phyloP scores from a whole-genome alignment of 2,888 invertebrate species.

The Lordiphosa fenestrarum region DNA sequence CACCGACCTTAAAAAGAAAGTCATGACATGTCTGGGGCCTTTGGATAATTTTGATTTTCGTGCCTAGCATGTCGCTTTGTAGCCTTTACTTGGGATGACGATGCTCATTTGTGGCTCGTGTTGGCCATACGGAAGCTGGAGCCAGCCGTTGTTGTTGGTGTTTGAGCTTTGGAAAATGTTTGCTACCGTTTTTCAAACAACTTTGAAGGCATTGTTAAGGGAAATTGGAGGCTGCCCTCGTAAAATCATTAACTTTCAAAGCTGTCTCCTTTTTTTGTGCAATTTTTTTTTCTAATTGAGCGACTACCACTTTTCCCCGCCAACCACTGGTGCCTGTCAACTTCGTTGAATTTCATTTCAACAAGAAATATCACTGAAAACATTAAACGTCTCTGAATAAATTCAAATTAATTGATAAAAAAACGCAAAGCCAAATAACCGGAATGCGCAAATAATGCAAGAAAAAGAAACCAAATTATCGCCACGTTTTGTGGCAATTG shows the following conservation, averaged over 20 bases:
- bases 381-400: constrained; percentile 74
- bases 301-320: constrained; percentile 49
- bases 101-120: constrained; percentile 55
- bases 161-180: constrained; percentile 38
- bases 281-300: constrained; percentile 10
- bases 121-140: constrained; percentile 40
- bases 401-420: constrained; percentile 72
- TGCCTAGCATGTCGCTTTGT: constrained; percentile 38
- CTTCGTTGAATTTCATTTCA: constrained; percentile 59
- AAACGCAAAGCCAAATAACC: constrained; percentile 21
- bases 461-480: constrained; percentile 55
- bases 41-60: constrained; percentile 37
- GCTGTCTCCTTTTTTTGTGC: constrained; percentile 47
- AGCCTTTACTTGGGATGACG: constrained; percentile 49
- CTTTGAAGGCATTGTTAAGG: constrained; percentile 28
- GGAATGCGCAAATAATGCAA: constrained; percentile 17
- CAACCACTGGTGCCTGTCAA: constrained; percentile 49
- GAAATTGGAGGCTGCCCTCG: constrained; percentile 20
- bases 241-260: background rate
- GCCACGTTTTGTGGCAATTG: constrained; percentile 65
- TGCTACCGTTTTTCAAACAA: constrained; percentile 45
- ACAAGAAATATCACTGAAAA: constrained; percentile 46
- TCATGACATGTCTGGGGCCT: constrained; percentile 41
- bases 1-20: constrained; percentile 56
- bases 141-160: constrained; percentile 24